These are phyloP conservation scores for Caenorhabditis wallacei DNA, from an alignment of 2,888 invertebrate species.

Conservation along the genomic window DNA sequence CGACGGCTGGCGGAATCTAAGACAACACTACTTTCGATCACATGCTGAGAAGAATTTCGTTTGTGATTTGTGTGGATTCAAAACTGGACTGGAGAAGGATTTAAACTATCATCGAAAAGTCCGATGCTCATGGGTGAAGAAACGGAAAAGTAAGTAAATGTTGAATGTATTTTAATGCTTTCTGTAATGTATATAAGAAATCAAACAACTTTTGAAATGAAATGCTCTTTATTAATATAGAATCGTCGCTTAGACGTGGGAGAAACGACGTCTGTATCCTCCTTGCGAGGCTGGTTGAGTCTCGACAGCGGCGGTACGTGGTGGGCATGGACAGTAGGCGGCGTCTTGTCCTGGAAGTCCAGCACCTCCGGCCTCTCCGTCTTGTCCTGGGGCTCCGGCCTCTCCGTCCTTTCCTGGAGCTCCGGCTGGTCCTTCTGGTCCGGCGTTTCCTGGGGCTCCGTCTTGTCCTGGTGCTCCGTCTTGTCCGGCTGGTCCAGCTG, in stretches of 20 bases:
- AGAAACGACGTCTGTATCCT: conserved; percentile 71
- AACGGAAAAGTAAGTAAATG: conserved; percentile 1
- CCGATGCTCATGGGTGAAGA: conserved; percentile 47
- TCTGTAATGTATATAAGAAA: background rate
- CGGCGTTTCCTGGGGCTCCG: conserved; percentile 72
- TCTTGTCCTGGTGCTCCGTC: conserved; percentile 70
- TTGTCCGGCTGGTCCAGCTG: conserved; percentile 71
- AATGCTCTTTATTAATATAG: conserved; percentile 40
- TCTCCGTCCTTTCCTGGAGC: conserved; percentile 73
- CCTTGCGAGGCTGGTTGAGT: conserved; percentile 56
- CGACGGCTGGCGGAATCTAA: conserved; percentile 52
- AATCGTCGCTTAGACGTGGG: conserved; percentile 57
- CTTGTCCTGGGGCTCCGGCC: conserved; percentile 73
- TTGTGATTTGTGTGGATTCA: conserved; percentile 59
- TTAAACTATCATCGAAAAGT: conserved; percentile 60
- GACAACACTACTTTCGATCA: conserved; percentile 59
- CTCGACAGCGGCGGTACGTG: conserved; percentile 74
- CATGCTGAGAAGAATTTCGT: conserved; percentile 62
- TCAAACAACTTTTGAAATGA: conserved; percentile 22
- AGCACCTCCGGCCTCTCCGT: conserved; percentile 68
- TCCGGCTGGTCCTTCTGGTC: conserved; percentile 74
- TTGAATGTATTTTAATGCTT: background rate
- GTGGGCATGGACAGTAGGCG: conserved; percentile 76
- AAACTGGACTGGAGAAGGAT: conserved; percentile 63
- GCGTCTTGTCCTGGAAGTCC: conserved; percentile 73